These are phyloP conservation scores for Chrosomus eos DNA, from an alignment of 2,797 vertebrate genomes.

Conservation along the genomic window DNA sequence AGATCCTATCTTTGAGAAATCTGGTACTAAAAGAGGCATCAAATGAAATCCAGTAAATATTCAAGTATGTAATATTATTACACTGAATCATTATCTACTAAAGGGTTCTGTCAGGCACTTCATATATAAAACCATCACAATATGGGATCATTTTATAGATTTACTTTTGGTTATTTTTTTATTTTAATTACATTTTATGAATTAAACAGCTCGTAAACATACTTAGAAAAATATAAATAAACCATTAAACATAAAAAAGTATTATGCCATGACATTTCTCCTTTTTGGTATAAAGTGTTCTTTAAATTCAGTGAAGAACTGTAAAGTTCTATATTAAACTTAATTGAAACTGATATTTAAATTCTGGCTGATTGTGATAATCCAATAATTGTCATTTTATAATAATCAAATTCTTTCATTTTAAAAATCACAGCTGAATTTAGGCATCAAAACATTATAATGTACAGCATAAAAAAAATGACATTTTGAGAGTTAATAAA, in stretches of 20 bases:
- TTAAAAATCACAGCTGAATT: neutral
- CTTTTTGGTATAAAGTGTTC: neutral
- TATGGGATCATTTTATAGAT: neutral
- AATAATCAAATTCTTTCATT: neutral
- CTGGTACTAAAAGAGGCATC: slow-evolving; percentile 66
- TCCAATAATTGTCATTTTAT: neutral
- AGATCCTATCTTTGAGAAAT: slow-evolving; percentile 76
- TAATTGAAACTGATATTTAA: neutral
- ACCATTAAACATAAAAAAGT: neutral
- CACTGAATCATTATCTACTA: neutral
- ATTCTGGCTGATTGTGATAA: neutral
- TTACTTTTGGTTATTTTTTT: too few species aligned
- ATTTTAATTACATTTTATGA: neutral
- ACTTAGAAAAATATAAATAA: neutral
- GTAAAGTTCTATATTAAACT: neutral
- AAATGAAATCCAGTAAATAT: slow-evolving; percentile 23
- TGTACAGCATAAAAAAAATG: neutral
- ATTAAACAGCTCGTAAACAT: neutral
- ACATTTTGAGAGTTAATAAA: neutral
- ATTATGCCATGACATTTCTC: neutral
- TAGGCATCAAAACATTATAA: neutral
- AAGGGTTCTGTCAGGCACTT: neutral
- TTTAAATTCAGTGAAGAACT: neutral
- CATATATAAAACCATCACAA: neutral
- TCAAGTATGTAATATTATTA: neutral